These are phyloP conservation scores for Perca flavescens DNA, from an alignment of 2,113 vertebrate species.

Conservation along the genomic window DNA sequence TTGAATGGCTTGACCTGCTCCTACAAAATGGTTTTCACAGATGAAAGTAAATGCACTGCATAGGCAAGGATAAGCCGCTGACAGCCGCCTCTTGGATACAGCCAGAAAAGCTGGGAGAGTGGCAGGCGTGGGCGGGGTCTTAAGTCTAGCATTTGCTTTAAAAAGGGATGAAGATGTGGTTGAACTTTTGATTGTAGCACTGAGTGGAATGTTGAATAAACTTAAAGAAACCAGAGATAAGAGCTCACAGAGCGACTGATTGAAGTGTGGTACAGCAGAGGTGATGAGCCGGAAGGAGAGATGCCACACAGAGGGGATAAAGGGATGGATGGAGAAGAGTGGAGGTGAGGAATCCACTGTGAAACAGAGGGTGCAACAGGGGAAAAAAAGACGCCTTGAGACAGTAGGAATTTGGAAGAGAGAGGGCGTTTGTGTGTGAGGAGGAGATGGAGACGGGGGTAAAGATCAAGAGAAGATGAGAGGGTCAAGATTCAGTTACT, in stretches of 20 bases:
- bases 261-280: conserved; percentile 69
- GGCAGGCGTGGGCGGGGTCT: conserved; percentile 22
- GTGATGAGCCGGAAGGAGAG: conserved; percentile 26
- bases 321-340: not conserved
- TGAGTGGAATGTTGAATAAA: conserved; percentile 68
- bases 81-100: conserved; percentile 60
- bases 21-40: conserved; percentile 51
- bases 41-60: conserved; percentile 77
- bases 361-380: conserved; percentile 32
- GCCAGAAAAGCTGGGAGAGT: conserved; percentile 41
- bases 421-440: conserved; percentile 26
- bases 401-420: conserved; percentile 46
- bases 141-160: conserved; percentile 59
- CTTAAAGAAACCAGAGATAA: conserved; percentile 57
- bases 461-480: conserved; percentile 44
- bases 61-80: conserved; percentile 72
- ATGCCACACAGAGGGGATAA: conserved; percentile 37
- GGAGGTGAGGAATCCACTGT: conserved; percentile 46
- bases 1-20: conserved; percentile 45
- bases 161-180: conserved; percentile 21
- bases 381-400: conserved; percentile 46
- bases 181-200: conserved; percentile 64
- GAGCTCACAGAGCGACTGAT: conserved; percentile 60
- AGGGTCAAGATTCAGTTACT: conserved; percentile 93
- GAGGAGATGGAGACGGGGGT: not conserved